Evolutionary conservation across 2,888 invertebrate species (phyloP).

Genomic region (Dugesia japonica): DNA sequence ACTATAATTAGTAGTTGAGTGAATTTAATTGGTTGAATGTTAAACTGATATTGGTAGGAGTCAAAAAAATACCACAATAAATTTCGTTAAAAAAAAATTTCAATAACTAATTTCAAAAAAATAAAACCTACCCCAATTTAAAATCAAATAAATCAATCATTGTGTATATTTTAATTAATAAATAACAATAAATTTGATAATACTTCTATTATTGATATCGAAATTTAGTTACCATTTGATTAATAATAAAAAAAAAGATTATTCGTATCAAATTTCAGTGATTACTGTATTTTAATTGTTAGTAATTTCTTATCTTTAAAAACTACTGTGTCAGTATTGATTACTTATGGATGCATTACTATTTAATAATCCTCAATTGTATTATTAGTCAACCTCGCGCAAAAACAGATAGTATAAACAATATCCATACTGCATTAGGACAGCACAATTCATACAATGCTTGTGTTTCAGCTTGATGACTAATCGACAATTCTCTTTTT

Average conservation of each 20-base stretch:
- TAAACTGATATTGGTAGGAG: conserved; percentile 1
- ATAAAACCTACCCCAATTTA: too few species aligned
- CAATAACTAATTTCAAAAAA: too few species aligned
- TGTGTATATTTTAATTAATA: too few species aligned
- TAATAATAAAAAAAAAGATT: too few species aligned
- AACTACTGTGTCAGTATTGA: background rate
- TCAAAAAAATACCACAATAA: too few species aligned
- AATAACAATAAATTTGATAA: too few species aligned
- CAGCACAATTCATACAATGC: background rate
- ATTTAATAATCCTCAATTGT: conserved; percentile 4
- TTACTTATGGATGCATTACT: background rate
- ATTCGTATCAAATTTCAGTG: background rate
- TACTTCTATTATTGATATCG: too few species aligned
- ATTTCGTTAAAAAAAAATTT: too few species aligned
- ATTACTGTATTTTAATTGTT: background rate
- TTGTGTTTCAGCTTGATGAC: background rate
- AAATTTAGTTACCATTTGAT: too few species aligned
- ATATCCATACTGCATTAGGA: background rate
- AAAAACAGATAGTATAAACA: background rate
- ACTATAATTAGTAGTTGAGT: background rate
- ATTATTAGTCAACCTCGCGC: background rate
- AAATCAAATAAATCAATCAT: too few species aligned
- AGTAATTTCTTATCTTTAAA: background rate
- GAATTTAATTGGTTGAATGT: background rate
- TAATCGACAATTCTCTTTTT: background rate